A percentile compares a stretch with the other conserved stretches of the same genome.
phyloP scores from a whole-genome alignment of 1,140 invertebrate genomes.

The Lepidurus packardi region DNA sequence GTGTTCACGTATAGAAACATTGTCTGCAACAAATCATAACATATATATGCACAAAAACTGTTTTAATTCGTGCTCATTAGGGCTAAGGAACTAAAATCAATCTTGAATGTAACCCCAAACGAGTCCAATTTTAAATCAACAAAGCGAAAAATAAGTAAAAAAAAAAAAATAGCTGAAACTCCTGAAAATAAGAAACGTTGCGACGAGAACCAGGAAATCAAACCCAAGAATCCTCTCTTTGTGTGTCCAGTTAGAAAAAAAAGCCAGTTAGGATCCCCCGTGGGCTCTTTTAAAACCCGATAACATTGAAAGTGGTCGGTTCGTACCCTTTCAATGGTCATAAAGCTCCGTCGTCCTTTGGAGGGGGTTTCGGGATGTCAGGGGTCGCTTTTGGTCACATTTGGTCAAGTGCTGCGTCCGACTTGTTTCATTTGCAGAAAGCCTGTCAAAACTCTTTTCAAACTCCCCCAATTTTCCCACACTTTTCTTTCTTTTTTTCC shows the following conservation, averaged over 20 bases:
- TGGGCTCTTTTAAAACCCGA: too few species aligned
- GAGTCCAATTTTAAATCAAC: too few species aligned
- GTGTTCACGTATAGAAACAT: too few species aligned
- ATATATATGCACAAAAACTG: too few species aligned
- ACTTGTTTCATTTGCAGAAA: neutral
- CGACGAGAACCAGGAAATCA: neutral
- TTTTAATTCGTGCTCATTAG: too few species aligned
- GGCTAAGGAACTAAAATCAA: too few species aligned
- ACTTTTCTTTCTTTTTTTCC: neutral
- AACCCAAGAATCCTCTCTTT: neutral
- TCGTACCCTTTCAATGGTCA: neutral
- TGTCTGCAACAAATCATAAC: too few species aligned
- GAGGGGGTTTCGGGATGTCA: neutral
- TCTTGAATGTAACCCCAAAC: too few species aligned
- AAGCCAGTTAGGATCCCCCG: neutral
- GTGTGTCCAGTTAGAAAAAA: neutral
- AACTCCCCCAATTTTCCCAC: slow-evolving; percentile 17
- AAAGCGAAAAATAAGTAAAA: too few species aligned
- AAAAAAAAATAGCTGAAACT: too few species aligned
- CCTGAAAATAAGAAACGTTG: too few species aligned
- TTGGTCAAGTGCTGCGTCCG: slow-evolving; percentile 11
- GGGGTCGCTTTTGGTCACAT: neutral
- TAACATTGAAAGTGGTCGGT: too few species aligned
- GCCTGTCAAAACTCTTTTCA: slow-evolving; percentile 1
- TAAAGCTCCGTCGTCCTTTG: neutral